Percentiles rank a stretch among this genome's conserved stretches.
These are phyloP conservation scores for Podilymbus podiceps DNA, from an alignment of 2,113 vertebrate species.

Conservation along the genomic window DNA sequence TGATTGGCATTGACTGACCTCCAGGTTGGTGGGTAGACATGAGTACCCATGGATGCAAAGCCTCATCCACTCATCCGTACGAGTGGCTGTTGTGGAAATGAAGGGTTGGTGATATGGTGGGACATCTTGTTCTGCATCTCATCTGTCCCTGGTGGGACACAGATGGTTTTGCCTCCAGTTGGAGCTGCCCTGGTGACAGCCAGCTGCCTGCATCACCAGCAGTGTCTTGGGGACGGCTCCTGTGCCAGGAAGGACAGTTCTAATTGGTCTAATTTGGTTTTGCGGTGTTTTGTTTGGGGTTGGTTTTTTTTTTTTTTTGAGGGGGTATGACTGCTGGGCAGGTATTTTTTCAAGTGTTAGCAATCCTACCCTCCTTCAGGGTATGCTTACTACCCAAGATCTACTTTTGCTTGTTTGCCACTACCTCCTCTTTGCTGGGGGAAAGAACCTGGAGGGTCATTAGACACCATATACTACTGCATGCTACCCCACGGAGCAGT, in stretches of 20 bases:
- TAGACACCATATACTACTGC: not conserved
- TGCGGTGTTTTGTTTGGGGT: not conserved
- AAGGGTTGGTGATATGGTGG: rapidly evolving
- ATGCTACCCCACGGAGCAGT: not conserved
- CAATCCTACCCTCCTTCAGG: not conserved
- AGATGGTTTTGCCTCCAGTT: not conserved
- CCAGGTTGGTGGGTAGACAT: not conserved
- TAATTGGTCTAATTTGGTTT: not conserved
- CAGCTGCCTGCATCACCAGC: not conserved
- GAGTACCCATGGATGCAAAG: not conserved
- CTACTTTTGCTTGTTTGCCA: not conserved
- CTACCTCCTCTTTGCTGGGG: not conserved
- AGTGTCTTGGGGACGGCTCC: not conserved
- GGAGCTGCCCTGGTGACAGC: not conserved
- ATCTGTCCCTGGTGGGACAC: not conserved
- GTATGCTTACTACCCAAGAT: not conserved
- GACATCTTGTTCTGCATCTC: not conserved
- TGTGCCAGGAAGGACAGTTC: not conserved
- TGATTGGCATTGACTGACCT: not conserved
- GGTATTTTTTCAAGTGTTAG: not conserved
- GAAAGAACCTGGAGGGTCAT: not conserved
- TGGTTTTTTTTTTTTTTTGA: too few species aligned
- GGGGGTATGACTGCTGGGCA: not conserved
- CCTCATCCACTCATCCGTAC: not conserved
- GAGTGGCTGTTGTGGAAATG: not conserved